Percentiles rank a stretch among this genome's conserved stretches.
phyloP scores from a whole-genome alignment of 1,140 invertebrate species.

The Drusus annulatus region DNA sequence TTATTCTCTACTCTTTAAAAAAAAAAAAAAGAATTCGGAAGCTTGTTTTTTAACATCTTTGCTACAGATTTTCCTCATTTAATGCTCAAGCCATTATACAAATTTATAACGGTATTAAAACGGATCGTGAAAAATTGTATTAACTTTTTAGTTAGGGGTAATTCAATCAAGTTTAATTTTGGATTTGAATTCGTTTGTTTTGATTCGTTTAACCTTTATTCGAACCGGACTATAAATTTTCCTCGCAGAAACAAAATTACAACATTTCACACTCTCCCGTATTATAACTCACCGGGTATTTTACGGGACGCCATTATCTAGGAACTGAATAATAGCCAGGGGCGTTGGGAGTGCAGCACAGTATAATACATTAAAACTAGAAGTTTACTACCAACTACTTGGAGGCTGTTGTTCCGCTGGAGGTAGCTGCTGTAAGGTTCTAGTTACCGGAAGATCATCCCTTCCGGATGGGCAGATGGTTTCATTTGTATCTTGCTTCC shows the following conservation, averaged over 20 bases:
- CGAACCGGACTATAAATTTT: no score
- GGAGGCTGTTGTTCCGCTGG: not conserved
- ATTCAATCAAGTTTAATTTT: no score
- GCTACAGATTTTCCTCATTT: no score
- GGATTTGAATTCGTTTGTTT: no score
- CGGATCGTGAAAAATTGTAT: no score
- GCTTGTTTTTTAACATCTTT: no score
- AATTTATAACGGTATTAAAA: no score
- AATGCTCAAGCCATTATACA: no score
- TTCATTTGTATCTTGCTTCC: conserved; percentile 50
- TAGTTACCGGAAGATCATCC: conserved; percentile 16
- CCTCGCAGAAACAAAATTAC: not conserved
- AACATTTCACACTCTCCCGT: not conserved
- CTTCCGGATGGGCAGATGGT: conserved; percentile 47
- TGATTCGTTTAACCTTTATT: no score
- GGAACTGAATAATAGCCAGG: conserved; percentile 45
- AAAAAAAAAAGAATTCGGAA: no score
- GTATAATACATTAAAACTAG: conserved; percentile 22
- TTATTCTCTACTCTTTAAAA: no score
- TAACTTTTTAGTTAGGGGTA: no score
- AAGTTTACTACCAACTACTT: conserved; percentile 13
- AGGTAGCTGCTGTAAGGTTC: not conserved
- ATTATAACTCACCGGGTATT: conserved; percentile 11
- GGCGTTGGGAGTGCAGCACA: conserved; percentile 15
- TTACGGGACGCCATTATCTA: conserved; percentile 21